These are phyloP conservation scores for Drosophila hamatofila DNA, from an alignment of 2,888 invertebrate species.

Conservation along the genomic window DNA sequence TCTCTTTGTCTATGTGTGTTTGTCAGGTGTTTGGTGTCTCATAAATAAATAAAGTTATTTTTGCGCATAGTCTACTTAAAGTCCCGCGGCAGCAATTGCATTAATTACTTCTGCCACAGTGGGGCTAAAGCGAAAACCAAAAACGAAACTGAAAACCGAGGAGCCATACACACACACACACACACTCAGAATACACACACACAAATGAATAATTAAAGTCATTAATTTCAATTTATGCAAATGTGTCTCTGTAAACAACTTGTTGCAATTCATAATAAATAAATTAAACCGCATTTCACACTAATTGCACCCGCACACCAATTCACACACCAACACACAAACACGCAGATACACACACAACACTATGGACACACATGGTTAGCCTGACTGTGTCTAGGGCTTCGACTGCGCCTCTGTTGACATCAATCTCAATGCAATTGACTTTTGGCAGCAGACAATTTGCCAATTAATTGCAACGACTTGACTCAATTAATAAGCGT, in stretches of 20 bases:
- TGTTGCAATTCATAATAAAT: conserved; percentile 81
- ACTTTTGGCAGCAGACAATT: conserved; percentile 83
- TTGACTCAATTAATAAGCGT: conserved; percentile 76
- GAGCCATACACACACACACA: conserved; percentile 28
- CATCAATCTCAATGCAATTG: conserved; percentile 81
- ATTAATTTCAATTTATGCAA: conserved; percentile 81
- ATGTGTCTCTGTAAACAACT: conserved; percentile 82
- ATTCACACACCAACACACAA: conserved; percentile 32
- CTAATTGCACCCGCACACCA: conserved; percentile 74
- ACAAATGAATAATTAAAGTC: conserved; percentile 79
- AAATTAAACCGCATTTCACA: conserved; percentile 81
- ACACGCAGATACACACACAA: not conserved
- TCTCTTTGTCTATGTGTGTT: conserved; percentile 1
- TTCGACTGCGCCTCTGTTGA: conserved; percentile 46
- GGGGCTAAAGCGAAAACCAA: conserved; percentile 30
- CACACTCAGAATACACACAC: conserved; percentile 22
- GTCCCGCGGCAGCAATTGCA: conserved; percentile 72
- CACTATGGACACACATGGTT: not conserved
- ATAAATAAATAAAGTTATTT: conserved; percentile 79
- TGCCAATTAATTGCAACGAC: conserved; percentile 79
- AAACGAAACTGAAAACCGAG: conserved; percentile 14
- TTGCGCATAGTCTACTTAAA: conserved; percentile 54
- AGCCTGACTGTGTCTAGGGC: not conserved
- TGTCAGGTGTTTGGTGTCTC: conserved; percentile 59
- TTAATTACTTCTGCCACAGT: conserved; percentile 66